These are phyloP conservation scores for Ceratosolen solmsi DNA, from an alignment of 1,140 invertebrate genomes.

Conservation along the genomic window DNA sequence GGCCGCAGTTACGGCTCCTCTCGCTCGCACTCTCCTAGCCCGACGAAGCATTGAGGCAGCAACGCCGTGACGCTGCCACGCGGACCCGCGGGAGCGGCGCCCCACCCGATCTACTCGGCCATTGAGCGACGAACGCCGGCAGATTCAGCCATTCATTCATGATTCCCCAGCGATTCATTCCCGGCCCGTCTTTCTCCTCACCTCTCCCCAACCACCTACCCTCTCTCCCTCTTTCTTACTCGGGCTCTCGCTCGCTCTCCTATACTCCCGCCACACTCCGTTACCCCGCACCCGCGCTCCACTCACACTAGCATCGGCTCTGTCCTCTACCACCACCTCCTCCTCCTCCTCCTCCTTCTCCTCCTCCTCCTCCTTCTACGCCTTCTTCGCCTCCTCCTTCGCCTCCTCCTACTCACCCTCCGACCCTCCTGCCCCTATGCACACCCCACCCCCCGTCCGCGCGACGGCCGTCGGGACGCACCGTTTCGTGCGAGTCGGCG, in stretches of 20 bases:
- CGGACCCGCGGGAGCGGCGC: background rate
- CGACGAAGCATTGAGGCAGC: no score
- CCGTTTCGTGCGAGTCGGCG: background rate
- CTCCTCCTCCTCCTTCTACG: no score
- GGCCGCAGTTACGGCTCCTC: constrained; percentile 18
- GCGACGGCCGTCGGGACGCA: fast-evolving
- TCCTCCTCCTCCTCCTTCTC: background rate
- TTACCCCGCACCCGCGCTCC: background rate
- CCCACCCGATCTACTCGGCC: constrained; percentile 18
- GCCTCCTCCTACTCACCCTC: constrained; percentile 20
- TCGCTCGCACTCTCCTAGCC: constrained; percentile 34
- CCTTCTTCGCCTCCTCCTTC: background rate
- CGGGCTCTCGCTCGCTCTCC: background rate
- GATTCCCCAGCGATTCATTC: constrained; percentile 53
- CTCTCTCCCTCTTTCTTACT: constrained; percentile 34
- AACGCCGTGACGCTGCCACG: background rate
- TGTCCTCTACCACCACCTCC: background rate
- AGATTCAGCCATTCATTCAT: constrained; percentile 65
- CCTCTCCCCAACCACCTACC: constrained; percentile 25
- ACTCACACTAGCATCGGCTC: background rate
- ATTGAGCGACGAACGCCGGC: constrained; percentile 48
- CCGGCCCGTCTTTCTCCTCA: background rate
- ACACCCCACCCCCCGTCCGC: no score
- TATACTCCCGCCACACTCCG: background rate
- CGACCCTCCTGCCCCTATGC: background rate